phyloP scores from a whole-genome alignment of 2,888 invertebrate species.

The Drosophila emarginata region DNA sequence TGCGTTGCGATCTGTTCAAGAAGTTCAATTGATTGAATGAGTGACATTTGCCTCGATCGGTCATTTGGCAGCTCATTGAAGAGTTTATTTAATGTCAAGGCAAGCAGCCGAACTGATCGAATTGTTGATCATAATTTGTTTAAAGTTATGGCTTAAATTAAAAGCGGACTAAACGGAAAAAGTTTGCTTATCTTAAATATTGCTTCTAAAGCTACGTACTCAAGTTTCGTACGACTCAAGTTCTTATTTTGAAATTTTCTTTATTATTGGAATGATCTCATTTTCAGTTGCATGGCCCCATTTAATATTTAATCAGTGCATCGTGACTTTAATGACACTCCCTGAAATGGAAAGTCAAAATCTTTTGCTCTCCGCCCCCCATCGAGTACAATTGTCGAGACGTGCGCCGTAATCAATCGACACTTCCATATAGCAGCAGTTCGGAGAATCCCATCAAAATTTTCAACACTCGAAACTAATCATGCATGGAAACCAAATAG shows the following conservation, averaged over 20 bases:
- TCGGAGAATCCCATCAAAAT: slow-evolving; percentile 44
- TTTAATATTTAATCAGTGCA: neutral
- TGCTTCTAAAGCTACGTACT: neutral
- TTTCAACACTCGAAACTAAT: slow-evolving; percentile 69
- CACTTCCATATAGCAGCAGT: slow-evolving; percentile 41
- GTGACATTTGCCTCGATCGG: neutral
- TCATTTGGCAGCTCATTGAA: neutral
- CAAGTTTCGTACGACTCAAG: no score
- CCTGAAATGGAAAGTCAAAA: neutral
- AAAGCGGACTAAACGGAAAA: no score
- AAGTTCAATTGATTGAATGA: slow-evolving; percentile 44
- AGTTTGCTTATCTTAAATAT: no score
- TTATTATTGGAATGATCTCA: neutral
- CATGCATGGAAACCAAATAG: slow-evolving; percentile 59
- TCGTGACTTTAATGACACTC: slow-evolving; percentile 19
- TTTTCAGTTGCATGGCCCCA: neutral
- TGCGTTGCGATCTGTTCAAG: slow-evolving; percentile 32
- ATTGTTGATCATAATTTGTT: neutral
- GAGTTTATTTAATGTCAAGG: neutral
- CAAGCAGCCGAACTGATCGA: neutral
- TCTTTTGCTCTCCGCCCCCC: no score
- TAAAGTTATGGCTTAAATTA: neutral
- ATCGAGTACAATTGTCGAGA: slow-evolving; percentile 10
- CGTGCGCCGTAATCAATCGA: slow-evolving; percentile 67
- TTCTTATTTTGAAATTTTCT: no score